These are phyloP conservation scores for Triplophysa bombifrons DNA, from an alignment of 2,797 vertebrate genomes.

Conservation along the genomic window DNA sequence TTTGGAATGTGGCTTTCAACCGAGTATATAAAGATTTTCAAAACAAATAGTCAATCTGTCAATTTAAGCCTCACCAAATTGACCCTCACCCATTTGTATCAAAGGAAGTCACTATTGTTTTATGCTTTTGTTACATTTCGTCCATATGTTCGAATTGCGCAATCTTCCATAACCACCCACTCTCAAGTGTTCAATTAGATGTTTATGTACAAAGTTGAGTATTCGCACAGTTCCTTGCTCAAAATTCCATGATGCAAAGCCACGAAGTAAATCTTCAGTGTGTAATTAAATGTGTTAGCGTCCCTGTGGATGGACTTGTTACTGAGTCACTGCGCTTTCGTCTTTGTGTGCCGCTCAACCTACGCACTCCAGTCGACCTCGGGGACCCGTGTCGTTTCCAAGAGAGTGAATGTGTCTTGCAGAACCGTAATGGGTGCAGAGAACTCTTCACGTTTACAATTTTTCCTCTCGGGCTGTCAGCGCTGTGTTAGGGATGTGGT, in stretches of 20 bases:
- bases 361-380: conserved; percentile 16
- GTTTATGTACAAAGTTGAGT: conserved; percentile 20
- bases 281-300: conserved; percentile 52
- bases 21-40: not conserved
- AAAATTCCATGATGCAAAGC: conserved; percentile 54
- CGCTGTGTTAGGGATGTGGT: conserved; percentile 42
- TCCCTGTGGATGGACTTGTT: conserved; percentile 26
- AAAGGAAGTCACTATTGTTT: not conserved
- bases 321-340: conserved; percentile 41
- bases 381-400: conserved; percentile 12
- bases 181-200: conserved; percentile 54
- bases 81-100: no score
- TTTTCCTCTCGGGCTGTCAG: conserved; percentile 19
- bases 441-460: conserved; percentile 30
- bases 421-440: conserved; percentile 23
- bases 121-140: not conserved
- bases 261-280: conserved; percentile 49
- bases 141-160: conserved; percentile 18
- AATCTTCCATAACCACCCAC: not conserved
- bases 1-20: not conserved
- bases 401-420: conserved; percentile 12
- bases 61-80: not conserved
- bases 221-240: conserved; percentile 10
- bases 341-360: conserved; percentile 11
- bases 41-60: no score